Evolutionary conservation across 1,140 invertebrate genomes (phyloP), one percentile per base, ranked within the genome.

Genomic region (Macrosteles quadrilineatus): DNA sequence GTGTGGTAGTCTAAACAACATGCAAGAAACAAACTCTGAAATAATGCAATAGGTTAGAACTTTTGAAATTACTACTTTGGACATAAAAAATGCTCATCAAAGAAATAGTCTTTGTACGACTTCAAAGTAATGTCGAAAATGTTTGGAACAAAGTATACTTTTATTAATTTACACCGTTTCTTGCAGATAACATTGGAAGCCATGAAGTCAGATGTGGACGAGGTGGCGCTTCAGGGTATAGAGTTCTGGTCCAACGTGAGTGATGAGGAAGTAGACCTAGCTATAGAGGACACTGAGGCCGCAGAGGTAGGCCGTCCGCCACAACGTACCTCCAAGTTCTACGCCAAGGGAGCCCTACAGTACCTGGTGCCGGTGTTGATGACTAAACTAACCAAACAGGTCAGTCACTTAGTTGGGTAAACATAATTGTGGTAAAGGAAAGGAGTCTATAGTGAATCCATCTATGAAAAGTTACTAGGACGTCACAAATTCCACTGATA

Each of bases 161-260:
- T 45, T 47, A 17, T 1, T 19, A 45, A 67, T 68, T 65, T 72
- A 1, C 63, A n/a, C n/a, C n/a, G 32, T 36, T 36, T 36, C 4
- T 72, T 75, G 32, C 75, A 91, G 88, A 99, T 99, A 71, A 98
- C 98, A 17, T 84, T 99, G 79, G 95, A 98, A 82, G 97, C 98
- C 17, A 99, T 99, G 95, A 98, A 97, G 82, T 95, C 93, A 43
- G 94, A 97, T 50, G 89, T 92, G 69, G 96, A 99, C 83, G 96
- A 98, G 74, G 91, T 99, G 53, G 91, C 96, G 29, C 84, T 99
- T 43, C 98, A 99, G 84, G 98, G 98, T 73, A 99, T 99, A 81
- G 98, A 99, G 81, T 99, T 99, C 83, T 99, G 98, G 98, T 99
- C 97, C 0, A 99, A 98, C 78, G 97, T 99, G 0, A 98, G 97